Evolutionary conservation across 2,113 vertebrate genomes (phyloP), one percentile per base, ranked within the genome.

Genomic region (Panurus biarmicus): DNA sequence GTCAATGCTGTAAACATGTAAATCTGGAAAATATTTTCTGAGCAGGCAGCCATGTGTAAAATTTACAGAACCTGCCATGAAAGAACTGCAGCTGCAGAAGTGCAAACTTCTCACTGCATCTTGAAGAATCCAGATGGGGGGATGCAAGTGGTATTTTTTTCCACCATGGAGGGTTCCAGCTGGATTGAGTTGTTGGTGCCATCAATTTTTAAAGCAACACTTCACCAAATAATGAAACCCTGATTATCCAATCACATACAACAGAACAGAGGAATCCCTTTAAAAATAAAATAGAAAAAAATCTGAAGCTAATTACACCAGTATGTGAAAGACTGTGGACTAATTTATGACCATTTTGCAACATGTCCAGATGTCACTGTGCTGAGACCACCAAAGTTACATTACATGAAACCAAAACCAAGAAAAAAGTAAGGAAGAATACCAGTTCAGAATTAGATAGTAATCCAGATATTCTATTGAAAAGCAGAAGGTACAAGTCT

Each of bases 31-130:
- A 97, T 97, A 97, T 98, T 97, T 98, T 96, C 98, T 96, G 98
- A 98, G 98, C 98, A 98, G 98, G 97, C 98, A 98, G 95, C 96
- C 97, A 98, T 97, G 98, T 98, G 98, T 98, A 98, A 98, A 98
- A 98, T 98, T 98, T 98, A 98, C 98, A 97, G 93, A 98, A 98
- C 97, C 97, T 98, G 97, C 98, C 97, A 97, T 97, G 98, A 98
- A 98, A 97, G 95, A 96, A 79, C 94, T 97, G 97, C 98, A 98
- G 98, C 98, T 98, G 98, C 97, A 97, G 95, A 98, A 97, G 96
- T 97, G 97, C 95, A 97, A 96, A 97, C 95, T 97, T 97, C 85
- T 95, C 85, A 6, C 96, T 95, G 94, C 96, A 97, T 96, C 92
- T 89, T 85, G 93, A 96, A 93, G 95, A 97, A 96, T 97, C 97